These are phyloP conservation scores for Protophormia terraenovae DNA, from an alignment of 2,888 invertebrate genomes.

Conservation along the genomic window DNA sequence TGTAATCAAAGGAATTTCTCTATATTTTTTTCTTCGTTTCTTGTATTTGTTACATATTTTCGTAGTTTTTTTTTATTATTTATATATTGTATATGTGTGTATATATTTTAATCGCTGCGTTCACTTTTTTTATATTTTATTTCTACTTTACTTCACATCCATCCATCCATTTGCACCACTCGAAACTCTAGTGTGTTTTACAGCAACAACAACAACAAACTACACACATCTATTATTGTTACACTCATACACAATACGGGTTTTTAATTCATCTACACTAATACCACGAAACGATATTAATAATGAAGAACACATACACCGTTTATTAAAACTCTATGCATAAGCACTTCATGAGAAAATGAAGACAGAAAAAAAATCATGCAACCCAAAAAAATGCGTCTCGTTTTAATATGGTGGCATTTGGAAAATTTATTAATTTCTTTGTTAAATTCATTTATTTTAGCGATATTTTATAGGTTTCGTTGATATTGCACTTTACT, in stretches of 20 bases:
- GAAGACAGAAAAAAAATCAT: constrained; percentile 59
- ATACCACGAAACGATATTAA: constrained; percentile 38
- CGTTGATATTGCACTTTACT: constrained; percentile 61
- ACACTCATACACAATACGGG: constrained; percentile 40
- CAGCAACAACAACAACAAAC: constrained; percentile 51
- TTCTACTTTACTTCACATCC: constrained; percentile 16
- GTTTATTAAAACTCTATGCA: constrained; percentile 43
- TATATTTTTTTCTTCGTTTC: constrained; percentile 55
- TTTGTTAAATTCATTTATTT: constrained; percentile 13
- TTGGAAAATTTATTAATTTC: constrained; percentile 10
- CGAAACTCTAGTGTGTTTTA: constrained; percentile 40
- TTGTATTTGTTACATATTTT: constrained; percentile 59
- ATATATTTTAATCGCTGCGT: constrained; percentile 48
- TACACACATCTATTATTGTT: constrained; percentile 55
- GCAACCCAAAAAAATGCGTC: constrained; percentile 64
- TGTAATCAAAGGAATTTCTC: constrained; percentile 61
- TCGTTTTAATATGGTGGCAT: constrained; percentile 43
- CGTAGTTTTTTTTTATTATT: constrained; percentile 32
- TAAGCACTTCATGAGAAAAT: constrained; percentile 36
- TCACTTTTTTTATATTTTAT: too few relatives aligned
- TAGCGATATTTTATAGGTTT: constrained; percentile 16
- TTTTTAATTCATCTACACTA: constrained; percentile 65
- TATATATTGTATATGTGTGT: background rate
- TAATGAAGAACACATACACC: constrained; percentile 37
- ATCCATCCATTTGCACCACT: constrained; percentile 60